A percentile compares a stretch with the other conserved stretches of the same genome.
Conservation (phyloP, 1,140 invertebrate genomes). For the Zophobas atratus region DNA sequence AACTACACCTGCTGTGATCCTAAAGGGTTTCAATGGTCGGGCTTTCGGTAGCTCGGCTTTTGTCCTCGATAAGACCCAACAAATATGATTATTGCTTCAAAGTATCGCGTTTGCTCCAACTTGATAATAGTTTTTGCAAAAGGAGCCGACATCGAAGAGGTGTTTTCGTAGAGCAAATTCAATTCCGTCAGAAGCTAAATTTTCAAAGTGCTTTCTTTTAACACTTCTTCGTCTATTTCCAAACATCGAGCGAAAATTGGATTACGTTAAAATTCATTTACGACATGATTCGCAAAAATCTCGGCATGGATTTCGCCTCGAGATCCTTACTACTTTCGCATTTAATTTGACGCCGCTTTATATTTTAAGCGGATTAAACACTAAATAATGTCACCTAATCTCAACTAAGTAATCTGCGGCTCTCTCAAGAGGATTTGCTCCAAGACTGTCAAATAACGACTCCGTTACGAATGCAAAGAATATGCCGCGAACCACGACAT, state of each 20-base stretch:
- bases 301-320: background rate
- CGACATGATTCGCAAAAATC: constrained; percentile 36
- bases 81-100: constrained; percentile 36
- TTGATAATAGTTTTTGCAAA: constrained; percentile 37
- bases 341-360: constrained; percentile 23
- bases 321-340: constrained; percentile 11
- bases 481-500: background rate
- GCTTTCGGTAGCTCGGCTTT: constrained; percentile 19
- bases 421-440: constrained; percentile 4
- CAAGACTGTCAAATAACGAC: constrained; percentile 22
- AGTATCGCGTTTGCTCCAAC: constrained; percentile 40
- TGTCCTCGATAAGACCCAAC: constrained; percentile 9
- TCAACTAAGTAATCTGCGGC: background rate
- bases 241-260: constrained; percentile 42
- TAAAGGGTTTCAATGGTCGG: constrained; percentile 26
- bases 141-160: constrained; percentile 6
- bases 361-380: constrained; percentile 32
- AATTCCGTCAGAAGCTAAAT: constrained; percentile 48
- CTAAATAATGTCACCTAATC: constrained; percentile 36
- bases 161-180: constrained; percentile 41
- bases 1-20: constrained; percentile 50
- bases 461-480: constrained; percentile 16
- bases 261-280: constrained; percentile 44
- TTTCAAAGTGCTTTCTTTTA: constrained; percentile 49
- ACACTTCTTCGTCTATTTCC: constrained; percentile 43